phyloP scores from a whole-genome alignment of 2,888 invertebrate species.

The Archips crataeganus region DNA sequence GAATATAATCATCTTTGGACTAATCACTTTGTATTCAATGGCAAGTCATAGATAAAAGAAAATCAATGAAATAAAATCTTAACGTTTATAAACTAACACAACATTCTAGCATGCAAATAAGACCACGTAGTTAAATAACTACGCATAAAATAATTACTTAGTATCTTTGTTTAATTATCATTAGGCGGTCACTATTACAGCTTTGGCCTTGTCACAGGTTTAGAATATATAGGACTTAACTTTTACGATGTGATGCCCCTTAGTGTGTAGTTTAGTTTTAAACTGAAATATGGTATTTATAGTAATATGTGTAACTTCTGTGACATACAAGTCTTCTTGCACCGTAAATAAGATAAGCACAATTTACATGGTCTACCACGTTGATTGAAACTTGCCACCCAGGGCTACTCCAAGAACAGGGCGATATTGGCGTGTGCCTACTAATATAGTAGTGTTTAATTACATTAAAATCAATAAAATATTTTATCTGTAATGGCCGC shows the following conservation, averaged over 20 bases:
- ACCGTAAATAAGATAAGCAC: conserved; percentile 2
- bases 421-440: no score
- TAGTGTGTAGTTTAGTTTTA: not conserved
- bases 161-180: conserved; percentile 26
- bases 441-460: not conserved
- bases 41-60: conserved; percentile 59
- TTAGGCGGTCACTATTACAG: conserved; percentile 13
- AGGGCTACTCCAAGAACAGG: no score
- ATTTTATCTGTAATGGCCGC: not conserved
- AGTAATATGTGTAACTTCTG: no score
- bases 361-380: not conserved
- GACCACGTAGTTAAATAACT: conserved; percentile 5
- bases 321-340: not conserved
- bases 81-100: conserved; percentile 3
- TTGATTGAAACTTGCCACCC: not conserved
- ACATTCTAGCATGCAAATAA: conserved; percentile 24
- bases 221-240: not conserved
- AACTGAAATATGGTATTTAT: no score
- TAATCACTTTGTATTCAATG: conserved; percentile 72
- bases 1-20: conserved; percentile 69
- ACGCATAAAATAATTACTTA: conserved; percentile 12
- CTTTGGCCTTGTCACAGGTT: conserved; percentile 28
- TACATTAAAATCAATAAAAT: not conserved
- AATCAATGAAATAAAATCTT: not conserved
- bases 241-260: not conserved